Conservation (phyloP, 2,113 vertebrate genomes). For the Varanus salvator region DNA sequence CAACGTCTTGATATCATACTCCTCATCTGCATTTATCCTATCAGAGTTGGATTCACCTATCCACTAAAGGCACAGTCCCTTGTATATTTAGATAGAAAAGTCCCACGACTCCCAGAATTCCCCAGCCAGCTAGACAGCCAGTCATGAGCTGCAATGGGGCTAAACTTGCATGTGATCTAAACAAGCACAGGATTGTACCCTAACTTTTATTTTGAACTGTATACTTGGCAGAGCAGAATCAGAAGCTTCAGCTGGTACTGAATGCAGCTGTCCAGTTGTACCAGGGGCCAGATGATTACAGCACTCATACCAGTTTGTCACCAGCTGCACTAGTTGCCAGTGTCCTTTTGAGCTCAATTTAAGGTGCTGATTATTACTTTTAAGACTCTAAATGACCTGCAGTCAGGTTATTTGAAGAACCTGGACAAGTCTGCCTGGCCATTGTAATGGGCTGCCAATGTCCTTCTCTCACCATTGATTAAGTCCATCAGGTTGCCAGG, state of each 20-base stretch:
- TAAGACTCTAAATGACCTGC: neutral
- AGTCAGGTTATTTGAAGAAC: neutral
- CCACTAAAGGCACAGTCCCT: neutral
- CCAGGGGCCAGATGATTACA: too few species aligned
- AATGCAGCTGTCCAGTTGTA: neutral
- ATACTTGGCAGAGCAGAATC: constrained; percentile 10
- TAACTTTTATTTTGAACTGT: accelerated
- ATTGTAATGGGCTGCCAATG: neutral
- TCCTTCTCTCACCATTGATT: neutral
- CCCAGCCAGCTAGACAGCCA: too few species aligned
- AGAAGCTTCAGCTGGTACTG: neutral
- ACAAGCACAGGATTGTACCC: too few species aligned
- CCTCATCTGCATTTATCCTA: neutral
- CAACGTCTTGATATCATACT: neutral
- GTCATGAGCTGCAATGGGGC: too few species aligned
- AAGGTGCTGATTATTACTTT: neutral
- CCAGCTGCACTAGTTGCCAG: neutral
- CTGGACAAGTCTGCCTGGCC: neutral
- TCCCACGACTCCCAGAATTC: too few species aligned
- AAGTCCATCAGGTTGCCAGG: too few species aligned
- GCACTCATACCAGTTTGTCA: neutral
- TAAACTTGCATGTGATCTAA: too few species aligned
- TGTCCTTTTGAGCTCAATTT: neutral
- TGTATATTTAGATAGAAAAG: too few species aligned
- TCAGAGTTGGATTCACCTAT: neutral